Conservation (phyloP, 2,888 invertebrate genomes). For the Polyommatus iphigenia region DNA sequence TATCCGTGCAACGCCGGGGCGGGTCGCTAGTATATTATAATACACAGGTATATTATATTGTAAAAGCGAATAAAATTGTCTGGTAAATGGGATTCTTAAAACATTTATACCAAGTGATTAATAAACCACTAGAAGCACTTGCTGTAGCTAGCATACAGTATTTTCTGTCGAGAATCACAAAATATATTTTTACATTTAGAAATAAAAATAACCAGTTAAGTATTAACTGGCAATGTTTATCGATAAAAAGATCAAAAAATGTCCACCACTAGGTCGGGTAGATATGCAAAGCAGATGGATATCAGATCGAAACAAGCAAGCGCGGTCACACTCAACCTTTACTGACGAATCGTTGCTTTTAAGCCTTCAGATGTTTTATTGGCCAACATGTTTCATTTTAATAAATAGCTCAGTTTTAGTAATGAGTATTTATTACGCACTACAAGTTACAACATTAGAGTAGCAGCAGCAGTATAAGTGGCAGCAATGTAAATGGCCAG, state of each 20-base stretch:
- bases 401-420: neutral
- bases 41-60: too few species aligned
- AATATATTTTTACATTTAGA: neutral
- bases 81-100: too few species aligned
- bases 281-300: conserved; percentile 63
- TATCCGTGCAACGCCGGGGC: too few species aligned
- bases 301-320: conserved; percentile 59
- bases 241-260: conserved; percentile 27
- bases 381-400: neutral
- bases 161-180: neutral
- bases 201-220: neutral
- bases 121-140: too few species aligned
- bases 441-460: neutral
- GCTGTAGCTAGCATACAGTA: too few species aligned
- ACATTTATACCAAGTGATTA: too few species aligned
- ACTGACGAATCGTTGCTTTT: conserved; percentile 43
- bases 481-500: neutral
- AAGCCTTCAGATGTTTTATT: conserved; percentile 36
- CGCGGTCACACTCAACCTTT: conserved; percentile 58
- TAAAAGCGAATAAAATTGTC: too few species aligned
- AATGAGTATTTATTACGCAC: neutral
- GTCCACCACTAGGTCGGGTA: conserved; percentile 51
- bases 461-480: neutral
- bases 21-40: too few species aligned
- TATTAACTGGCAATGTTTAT: neutral